Conservation (phyloP, 2,888 invertebrate species). For the Drosophila mimica region DNA sequence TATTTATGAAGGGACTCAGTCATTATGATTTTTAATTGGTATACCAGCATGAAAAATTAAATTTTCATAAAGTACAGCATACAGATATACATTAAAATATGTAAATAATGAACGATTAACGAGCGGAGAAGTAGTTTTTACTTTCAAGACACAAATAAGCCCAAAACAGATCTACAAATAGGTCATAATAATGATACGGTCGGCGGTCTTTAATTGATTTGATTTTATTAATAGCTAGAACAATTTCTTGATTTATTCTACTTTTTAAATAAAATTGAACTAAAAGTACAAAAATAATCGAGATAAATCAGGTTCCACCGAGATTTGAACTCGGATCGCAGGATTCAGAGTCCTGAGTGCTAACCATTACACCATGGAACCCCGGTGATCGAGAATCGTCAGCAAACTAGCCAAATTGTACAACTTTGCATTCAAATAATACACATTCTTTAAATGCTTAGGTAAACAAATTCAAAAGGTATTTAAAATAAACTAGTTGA, state of each 20-base stretch:
- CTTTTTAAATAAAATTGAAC: neutral
- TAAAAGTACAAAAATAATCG: slow-evolving; percentile 2
- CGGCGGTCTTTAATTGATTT: neutral
- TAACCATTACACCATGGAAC: slow-evolving; percentile 87
- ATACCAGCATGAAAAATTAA: neutral
- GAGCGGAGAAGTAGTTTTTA: neutral
- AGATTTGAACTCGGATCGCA: slow-evolving; percentile 86
- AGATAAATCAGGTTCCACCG: slow-evolving; percentile 82
- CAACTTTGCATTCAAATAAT: neutral
- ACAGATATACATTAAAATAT: neutral
- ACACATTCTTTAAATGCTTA: slow-evolving; percentile 6
- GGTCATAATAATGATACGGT: neutral
- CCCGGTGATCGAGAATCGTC: slow-evolving; percentile 37
- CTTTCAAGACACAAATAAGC: neutral
- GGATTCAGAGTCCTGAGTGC: slow-evolving; percentile 87
- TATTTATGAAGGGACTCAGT: slow-evolving; percentile 9
- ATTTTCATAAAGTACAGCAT: neutral
- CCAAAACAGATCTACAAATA: neutral
- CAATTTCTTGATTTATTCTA: neutral
- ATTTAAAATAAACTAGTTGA: neutral
- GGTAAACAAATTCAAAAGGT: slow-evolving; percentile 1
- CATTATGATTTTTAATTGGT: neutral
- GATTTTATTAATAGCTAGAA: too few species aligned
- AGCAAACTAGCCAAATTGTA: slow-evolving; percentile 17
- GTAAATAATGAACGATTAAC: neutral